phyloP scores from a whole-genome alignment of 2,888 invertebrate genomes.

The Xestia c-nigrum region DNA sequence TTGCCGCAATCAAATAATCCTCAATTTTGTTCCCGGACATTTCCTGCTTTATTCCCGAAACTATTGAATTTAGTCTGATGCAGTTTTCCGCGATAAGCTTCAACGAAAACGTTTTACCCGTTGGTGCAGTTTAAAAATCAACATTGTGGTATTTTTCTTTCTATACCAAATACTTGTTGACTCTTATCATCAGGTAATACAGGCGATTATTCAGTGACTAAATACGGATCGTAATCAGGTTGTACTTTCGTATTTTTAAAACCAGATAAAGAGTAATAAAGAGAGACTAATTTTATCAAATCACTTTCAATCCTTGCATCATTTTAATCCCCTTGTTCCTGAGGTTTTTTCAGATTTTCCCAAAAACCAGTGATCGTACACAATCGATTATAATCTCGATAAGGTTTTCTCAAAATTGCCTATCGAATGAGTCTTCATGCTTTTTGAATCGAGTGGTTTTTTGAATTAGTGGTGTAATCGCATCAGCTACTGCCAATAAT shows the following conservation, averaged over 20 bases:
- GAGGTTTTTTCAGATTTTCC: conserved; percentile 50
- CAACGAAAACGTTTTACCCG: conserved; percentile 53
- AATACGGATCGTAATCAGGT: conserved; percentile 24
- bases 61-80: conserved; percentile 7
- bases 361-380: background rate
- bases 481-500: conserved; percentile 7
- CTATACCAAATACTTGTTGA: background rate
- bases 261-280: conserved; percentile 41
- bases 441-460: background rate
- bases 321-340: conserved; percentile 64
- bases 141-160: background rate
- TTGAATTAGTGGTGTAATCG: conserved; percentile 10
- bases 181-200: conserved; percentile 30
- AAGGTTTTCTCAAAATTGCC: conserved; percentile 52
- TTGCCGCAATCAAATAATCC: conserved; percentile 75
- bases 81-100: conserved; percentile 69
- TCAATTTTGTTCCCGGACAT: conserved; percentile 75
- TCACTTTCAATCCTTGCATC: conserved; percentile 38
- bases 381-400: conserved; percentile 12
- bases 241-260: conserved; percentile 21
- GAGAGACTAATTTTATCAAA: conserved; percentile 40
- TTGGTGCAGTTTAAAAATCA: conserved; percentile 17
- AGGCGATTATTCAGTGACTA: conserved; percentile 25
- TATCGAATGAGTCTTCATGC: background rate
- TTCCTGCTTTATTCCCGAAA: conserved; percentile 65